Evolutionary conservation across 1,140 invertebrate species (phyloP).

Genomic region (Rhopalosiphum maidis): DNA sequence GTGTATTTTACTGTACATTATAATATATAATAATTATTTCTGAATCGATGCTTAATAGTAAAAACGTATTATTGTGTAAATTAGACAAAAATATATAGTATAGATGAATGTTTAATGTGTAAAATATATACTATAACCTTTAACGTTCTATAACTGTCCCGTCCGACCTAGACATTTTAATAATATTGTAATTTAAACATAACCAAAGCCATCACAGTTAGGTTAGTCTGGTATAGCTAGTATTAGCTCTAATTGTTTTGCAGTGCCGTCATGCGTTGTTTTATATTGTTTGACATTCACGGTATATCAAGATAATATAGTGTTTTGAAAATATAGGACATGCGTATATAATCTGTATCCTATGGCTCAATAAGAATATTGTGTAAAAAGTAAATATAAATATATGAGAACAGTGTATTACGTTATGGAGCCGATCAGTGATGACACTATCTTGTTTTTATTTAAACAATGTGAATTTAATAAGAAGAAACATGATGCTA

Average conservation of each 20-base stretch:
- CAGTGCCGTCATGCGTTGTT: background rate
- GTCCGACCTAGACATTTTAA: background rate
- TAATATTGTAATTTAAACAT: background rate
- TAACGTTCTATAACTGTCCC: background rate
- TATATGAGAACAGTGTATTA: background rate
- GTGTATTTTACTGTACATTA: background rate
- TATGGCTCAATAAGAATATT: background rate
- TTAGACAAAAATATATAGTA: background rate
- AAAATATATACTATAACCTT: background rate
- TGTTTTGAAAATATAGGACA: background rate
- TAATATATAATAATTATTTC: background rate
- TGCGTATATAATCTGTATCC: background rate
- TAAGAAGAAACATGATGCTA: too few species aligned
- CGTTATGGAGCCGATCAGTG: background rate
- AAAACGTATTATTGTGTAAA: background rate
- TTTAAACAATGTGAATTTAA: too few species aligned
- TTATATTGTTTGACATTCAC: background rate
- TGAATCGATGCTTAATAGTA: background rate
- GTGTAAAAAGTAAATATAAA: background rate
- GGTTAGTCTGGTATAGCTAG: background rate
- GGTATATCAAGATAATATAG: background rate
- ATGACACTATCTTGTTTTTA: too few species aligned
- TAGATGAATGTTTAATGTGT: background rate
- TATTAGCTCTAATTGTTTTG: background rate
- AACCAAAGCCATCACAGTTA: background rate